Base-by-base conservation (phyloP, 2,888 invertebrate species). In the Celastrina argiolus region DNA sequence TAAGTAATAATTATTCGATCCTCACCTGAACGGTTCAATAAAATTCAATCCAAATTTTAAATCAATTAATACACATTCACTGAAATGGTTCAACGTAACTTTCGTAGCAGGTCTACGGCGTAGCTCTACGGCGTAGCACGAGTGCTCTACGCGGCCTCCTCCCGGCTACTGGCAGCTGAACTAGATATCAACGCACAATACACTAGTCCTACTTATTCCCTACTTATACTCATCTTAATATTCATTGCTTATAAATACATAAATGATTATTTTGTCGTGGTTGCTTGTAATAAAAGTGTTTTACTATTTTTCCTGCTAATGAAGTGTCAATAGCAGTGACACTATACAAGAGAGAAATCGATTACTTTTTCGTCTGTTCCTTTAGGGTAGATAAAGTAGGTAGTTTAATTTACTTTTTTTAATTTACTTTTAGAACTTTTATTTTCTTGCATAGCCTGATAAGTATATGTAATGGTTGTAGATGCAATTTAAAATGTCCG, bases 81-180 rank as follows among this genome's bases (percentile, higher is more conserved):
- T 45, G 18, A 31, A 36, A 36, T 36, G 45, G 8, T 45, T 18
- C 18, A 26, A 51, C 51, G 18, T 51, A 51, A 51, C 51, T 51
- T 34, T 61, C 61, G 61, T 61, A 61, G 61, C 39, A 2, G 18
- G 36, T 58, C 58, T 58, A 58, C 58, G 58, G 58, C 56, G 56
- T 58, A 58, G 51, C 65, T 75, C 81, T 36, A 28, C 61, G 34
- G 59, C 69, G 69, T 68, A 69, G 67, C 67, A 76, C 81, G 71
- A 72, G 78, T 77, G 77, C 70, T 67, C 80, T 75, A 72, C 71
- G 69, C 74, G 78, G 75, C 72, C 68, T 76, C 81, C 78, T 78
- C 81, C 75, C 79, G 77, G 73, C 79, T 74, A 87, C 87, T 86
- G 56, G 73, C 75, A 79, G 81, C 82, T 79, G 72, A 73, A 76